These are phyloP conservation scores for Tetrapedia diversipes DNA, from an alignment of 2,888 invertebrate species.

Conservation along the genomic window DNA sequence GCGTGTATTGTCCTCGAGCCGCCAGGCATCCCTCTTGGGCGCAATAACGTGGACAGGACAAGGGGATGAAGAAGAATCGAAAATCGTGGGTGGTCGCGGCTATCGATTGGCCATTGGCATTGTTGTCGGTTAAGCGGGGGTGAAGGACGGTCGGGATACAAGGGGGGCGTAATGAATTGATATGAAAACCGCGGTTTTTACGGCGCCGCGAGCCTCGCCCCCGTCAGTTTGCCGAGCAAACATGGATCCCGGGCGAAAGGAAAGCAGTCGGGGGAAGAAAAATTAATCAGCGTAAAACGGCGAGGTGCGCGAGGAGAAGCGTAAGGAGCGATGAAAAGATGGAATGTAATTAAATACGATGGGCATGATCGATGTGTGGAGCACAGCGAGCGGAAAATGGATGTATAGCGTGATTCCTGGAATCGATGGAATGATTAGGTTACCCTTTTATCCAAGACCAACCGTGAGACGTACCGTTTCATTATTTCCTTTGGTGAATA, in stretches of 20 bases:
- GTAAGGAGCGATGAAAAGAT: background rate
- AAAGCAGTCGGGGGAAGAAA: background rate
- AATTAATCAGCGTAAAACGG: slow-evolving; percentile 11
- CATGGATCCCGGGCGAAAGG: background rate
- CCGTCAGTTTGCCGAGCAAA: background rate
- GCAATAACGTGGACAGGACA: slow-evolving; percentile 64
- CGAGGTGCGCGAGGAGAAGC: background rate
- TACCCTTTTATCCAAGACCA: no score
- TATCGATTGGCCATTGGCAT: slow-evolving; percentile 75
- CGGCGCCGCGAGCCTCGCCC: slow-evolving; percentile 18
- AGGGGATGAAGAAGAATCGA: slow-evolving; percentile 73
- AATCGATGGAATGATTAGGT: no score
- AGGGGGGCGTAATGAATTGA: slow-evolving; percentile 75
- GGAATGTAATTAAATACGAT: slow-evolving; percentile 14
- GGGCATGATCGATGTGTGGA: no score
- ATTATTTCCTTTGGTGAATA: no score
- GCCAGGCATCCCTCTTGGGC: slow-evolving; percentile 63
- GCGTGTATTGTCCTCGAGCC: slow-evolving; percentile 60
- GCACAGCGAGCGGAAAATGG: no score
- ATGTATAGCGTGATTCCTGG: no score
- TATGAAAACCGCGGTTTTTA: slow-evolving; percentile 65
- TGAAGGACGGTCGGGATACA: slow-evolving; percentile 75
- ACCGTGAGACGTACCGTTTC: no score
- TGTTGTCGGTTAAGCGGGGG: slow-evolving; percentile 66
- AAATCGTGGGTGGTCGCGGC: slow-evolving; percentile 58